Base-by-base conservation (phyloP, 2,888 invertebrate species). In the Lingula anatina region DNA sequence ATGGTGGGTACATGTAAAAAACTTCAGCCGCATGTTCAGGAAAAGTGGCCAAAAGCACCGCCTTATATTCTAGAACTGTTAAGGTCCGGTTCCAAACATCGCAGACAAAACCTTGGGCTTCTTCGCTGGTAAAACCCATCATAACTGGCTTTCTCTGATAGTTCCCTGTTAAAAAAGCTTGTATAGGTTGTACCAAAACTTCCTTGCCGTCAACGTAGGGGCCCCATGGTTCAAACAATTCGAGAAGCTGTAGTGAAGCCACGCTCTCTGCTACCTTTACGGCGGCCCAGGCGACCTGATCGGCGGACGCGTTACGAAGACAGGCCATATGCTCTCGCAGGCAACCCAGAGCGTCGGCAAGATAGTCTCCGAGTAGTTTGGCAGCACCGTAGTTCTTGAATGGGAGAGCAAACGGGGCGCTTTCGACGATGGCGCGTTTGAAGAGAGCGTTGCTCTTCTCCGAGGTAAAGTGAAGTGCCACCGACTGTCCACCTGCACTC, bases 161-260 rank as follows among this genome's bases (percentile, higher is more conserved):
- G 27, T 52, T 25, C 1, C 57, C 56, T 7, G 52, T 47, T 20
- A 52, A 46, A 5, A 62, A 44, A 0, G 62, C 53, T 3, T 57
- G 55, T 18, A 68, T 39, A 1, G 64, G 56, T 39, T 67, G 64
- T n/a, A 54, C 51, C 18, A 56, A 53, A 1, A 70, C 59, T 9
- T 62, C 42, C 1, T 54, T 44, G 1, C 62, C 64, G 45, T 70
- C 68, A 9, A 69, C 60, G 40, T 57, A 61, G 0, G 69, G 69
- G 4, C 66, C 62, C 48, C 65, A 61, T 5, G 67, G 66, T 44
- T 69, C 69, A 44, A 69, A 69, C 27, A 61, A 60, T 35, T 66
- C 64, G n/a, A 67, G 49, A 21, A 67, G 47, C 37, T 64, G 64
- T 3, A 66, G 36, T 20, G 69, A 69, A 4, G 63, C 58, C 12